Conservation (phyloP, 2,113 vertebrate species). For the Choloepus hoffmanni region DNA sequence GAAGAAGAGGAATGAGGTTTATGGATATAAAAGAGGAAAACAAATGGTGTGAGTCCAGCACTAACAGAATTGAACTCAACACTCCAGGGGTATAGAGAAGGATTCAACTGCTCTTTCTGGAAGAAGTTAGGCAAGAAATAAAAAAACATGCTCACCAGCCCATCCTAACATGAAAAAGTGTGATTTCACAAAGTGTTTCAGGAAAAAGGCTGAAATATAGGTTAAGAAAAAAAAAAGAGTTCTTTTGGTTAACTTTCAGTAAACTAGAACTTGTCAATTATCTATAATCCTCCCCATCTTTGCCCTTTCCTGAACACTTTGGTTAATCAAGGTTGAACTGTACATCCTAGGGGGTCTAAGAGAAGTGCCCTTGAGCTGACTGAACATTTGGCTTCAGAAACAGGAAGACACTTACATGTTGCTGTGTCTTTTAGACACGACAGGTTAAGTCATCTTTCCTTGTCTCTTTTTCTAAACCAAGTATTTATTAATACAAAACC, state of each 20-base stretch:
- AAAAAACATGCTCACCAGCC: background rate
- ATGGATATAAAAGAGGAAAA: background rate
- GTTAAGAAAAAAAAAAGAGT: too few relatives aligned
- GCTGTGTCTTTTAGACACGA: slow-evolving; percentile 55
- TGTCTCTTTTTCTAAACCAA: slow-evolving; percentile 64
- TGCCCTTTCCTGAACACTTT: background rate
- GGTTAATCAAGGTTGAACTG: slow-evolving; percentile 31
- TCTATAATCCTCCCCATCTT: background rate
- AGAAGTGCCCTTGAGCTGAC: slow-evolving; percentile 49
- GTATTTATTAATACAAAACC: slow-evolving; percentile 66
- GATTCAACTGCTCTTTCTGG: background rate
- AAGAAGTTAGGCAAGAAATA: background rate
- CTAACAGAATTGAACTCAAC: background rate
- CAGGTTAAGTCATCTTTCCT: slow-evolving; percentile 58
- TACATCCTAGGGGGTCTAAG: background rate
- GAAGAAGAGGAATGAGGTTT: background rate
- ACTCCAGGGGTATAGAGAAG: background rate
- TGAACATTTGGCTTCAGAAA: slow-evolving; percentile 24
- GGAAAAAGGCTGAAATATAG: slow-evolving; percentile 18
- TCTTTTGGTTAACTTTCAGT: slow-evolving; percentile 4
- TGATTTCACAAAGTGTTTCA: background rate
- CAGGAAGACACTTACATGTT: background rate
- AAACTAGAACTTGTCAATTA: slow-evolving; percentile 41
- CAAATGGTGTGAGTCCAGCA: background rate
- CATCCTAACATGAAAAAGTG: background rate